A percentile compares a stretch with the other conserved stretches of the same genome.
Evolutionary conservation across 2,113 vertebrate genomes (phyloP).

Genomic region (Phoxinus phoxinus): DNA sequence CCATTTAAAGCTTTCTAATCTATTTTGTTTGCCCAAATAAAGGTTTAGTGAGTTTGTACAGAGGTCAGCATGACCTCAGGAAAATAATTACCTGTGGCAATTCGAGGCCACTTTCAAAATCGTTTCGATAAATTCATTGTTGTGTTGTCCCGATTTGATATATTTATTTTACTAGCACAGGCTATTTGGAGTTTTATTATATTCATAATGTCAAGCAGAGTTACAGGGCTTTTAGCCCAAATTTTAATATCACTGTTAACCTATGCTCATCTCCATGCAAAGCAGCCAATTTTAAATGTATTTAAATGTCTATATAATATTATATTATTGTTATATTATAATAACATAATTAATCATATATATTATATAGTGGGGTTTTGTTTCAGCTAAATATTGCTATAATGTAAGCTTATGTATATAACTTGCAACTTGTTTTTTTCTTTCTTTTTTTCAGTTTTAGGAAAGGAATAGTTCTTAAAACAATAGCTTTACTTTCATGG

Average conservation of each 20-base stretch:
- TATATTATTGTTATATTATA: no score
- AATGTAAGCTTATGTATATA: no score
- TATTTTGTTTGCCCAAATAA: neutral
- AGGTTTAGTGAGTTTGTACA: neutral
- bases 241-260: neutral
- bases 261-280: neutral
- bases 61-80: neutral
- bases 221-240: neutral
- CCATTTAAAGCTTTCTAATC: neutral
- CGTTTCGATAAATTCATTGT: no score
- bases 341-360: no score
- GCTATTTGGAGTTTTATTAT: neutral
- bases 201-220: neutral
- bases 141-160: neutral
- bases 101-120: neutral
- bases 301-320: neutral
- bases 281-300: no score
- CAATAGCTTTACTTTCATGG: neutral
- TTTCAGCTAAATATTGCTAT: no score
- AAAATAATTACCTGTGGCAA: conserved; percentile 1
- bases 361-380: no score
- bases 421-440: no score
- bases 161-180: neutral
- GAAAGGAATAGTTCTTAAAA: neutral
- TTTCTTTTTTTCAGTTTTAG: neutral